Base-by-base conservation (phyloP, 2,797 vertebrate species). In the Acrocephalus scirpaceus region DNA sequence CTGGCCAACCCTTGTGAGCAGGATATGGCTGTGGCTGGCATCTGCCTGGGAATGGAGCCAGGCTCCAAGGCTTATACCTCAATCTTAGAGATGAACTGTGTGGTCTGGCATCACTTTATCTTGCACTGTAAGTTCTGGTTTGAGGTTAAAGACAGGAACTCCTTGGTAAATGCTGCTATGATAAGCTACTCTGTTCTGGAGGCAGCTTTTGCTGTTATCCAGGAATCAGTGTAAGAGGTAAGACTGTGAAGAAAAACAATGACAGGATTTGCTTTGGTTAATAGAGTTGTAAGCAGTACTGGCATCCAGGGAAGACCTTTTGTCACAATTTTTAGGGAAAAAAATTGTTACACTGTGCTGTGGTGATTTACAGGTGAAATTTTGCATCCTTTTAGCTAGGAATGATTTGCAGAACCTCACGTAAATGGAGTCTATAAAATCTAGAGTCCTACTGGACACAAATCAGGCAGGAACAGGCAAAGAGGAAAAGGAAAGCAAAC, bases 11-110 rank as follows among this genome's bases (percentile, higher is more conserved):
- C 61, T 80, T 75, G 27, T 13, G 85, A 72, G 85, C 92, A 84
- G 91, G 75, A 34, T 88, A 53, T 77, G 91, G 57, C 73, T 47
- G 10, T 66, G 87, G 92, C 66, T 96, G 95, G 95, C 93, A 96
- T 96, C 85, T 97, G 95, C 79, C 78, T 2, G 40, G 95, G 95
- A 78, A 57, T 2, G 44, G 19, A 80, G 91, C 93, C 95, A 97
- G 78, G 16, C 78, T 95, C 57, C 40, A 29, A 27, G 42, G 69
- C 48, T 93, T 78, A 13, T 47, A 54, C 36, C 82, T 93, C 91
- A 54, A 3, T 61, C 81, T 58, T 34, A 7, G 75, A 86, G 84
- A 87, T 90, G 71, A 88, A 15, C 89, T 89, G 20, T 91, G 75
- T 5, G 3, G 38, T 89, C 89, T 96, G 94, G 81, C 87, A 87